Percentiles rank a stretch among this genome's conserved stretches.
Evolutionary conservation across 2,113 vertebrate species (phyloP).

Genomic region (Stomatorhinus ivindoensis): DNA sequence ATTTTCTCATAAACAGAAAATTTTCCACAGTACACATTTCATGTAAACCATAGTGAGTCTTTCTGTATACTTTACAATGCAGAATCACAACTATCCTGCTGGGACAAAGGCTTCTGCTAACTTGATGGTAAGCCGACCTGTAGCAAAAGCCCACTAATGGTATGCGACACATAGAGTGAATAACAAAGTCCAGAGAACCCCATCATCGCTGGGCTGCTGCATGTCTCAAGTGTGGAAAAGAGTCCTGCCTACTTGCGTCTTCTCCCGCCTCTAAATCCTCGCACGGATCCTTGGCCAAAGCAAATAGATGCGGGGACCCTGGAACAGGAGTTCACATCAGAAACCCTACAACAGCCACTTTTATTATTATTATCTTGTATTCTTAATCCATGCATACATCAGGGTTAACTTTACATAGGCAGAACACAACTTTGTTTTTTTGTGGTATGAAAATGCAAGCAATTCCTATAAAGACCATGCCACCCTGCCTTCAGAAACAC

Average conservation of each 20-base stretch:
- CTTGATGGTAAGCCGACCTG: not conserved
- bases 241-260: slow-evolving; percentile 56
- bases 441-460: not conserved
- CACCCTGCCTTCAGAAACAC: not conserved
- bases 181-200: not conserved
- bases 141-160: not conserved
- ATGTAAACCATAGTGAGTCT: not conserved
- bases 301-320: slow-evolving; percentile 73
- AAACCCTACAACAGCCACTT: not conserved
- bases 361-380: not conserved
- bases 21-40: not conserved
- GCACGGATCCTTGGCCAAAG: slow-evolving; percentile 72
- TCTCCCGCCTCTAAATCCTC: slow-evolving; percentile 68
- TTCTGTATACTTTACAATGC: not conserved
- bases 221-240: not conserved
- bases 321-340: slow-evolving; percentile 25
- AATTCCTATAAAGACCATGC: not conserved
- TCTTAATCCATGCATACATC: not conserved
- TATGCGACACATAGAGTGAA: not conserved
- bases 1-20: not conserved
- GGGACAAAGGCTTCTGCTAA: not conserved
- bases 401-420: not conserved
- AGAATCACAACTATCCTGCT: not conserved
- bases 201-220: not conserved
- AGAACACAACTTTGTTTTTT: not conserved